phyloP scores from a whole-genome alignment of 1,140 invertebrate species.

The Triops cancriformis region DNA sequence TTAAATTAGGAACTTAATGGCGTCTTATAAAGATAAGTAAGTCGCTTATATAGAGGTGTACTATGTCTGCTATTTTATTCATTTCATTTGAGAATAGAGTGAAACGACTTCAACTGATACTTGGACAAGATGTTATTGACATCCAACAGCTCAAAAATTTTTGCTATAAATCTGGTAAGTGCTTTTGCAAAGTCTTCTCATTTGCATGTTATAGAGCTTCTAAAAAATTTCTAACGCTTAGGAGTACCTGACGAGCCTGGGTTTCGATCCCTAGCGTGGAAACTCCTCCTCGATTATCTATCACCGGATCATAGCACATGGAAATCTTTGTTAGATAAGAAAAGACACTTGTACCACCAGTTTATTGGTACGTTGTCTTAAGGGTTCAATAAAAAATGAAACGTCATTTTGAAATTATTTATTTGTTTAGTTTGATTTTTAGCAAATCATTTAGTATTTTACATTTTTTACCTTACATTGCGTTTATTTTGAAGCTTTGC shows the following conservation, averaged over 20 bases:
- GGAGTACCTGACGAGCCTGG: slow-evolving; percentile 74
- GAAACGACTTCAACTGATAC: slow-evolving; percentile 27
- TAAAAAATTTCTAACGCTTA: slow-evolving; percentile 37
- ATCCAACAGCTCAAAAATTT: neutral
- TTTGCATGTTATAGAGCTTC: too few relatives aligned
- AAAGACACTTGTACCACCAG: slow-evolving; percentile 67
- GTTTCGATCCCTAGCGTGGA: slow-evolving; percentile 67
- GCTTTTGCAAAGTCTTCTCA: slow-evolving; percentile 28
- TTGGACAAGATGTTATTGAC: slow-evolving; percentile 3
- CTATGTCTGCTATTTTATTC: too few relatives aligned
- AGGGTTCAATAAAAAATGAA: too few relatives aligned
- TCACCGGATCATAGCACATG: slow-evolving; percentile 55
- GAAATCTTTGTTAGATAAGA: slow-evolving; percentile 54
- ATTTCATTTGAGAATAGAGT: neutral
- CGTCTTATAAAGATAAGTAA: neutral
- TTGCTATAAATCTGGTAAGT: neutral
- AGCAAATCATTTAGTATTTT: too few relatives aligned
- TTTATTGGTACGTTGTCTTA: slow-evolving; percentile 61
- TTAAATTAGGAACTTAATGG: neutral
- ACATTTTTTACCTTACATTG: too few relatives aligned
- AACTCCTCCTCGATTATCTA: slow-evolving; percentile 71
- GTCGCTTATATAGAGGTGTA: neutral
- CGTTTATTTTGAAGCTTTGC: too few relatives aligned
- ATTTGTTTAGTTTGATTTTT: too few relatives aligned
- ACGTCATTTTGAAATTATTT: too few relatives aligned